Evolutionary conservation across 2,113 vertebrate genomes (phyloP), one percentile per base, ranked within the genome.

Genomic region (Oryzias celebensis): DNA sequence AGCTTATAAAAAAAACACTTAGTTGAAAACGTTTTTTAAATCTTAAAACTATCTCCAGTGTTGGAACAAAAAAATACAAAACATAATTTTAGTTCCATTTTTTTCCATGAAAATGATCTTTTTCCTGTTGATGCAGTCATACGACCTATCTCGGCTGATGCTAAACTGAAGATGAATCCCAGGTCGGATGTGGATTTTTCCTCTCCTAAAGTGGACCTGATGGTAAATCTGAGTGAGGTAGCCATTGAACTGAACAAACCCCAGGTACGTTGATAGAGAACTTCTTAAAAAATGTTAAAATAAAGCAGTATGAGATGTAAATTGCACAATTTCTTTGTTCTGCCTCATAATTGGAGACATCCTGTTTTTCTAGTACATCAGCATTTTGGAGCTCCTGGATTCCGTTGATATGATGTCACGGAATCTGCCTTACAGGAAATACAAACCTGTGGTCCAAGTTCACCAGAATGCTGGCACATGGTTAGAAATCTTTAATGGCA

Each of bases 331-430:
- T 70, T 10, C 49, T 62, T 59, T 57, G 3, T 59, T 28, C 23
- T 43, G 13, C 5, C 49, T 10, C 44, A 22, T 77, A 68, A 81
- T 59, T 31, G 7, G 18, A 77, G 47, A 45, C 42, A 67, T 69
- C 72, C 17, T 87, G 62, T 61, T 16, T 36, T 75, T 89, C 26
- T 65, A 98, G 97, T 99, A 98, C 80, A 94, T 98, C 87, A 99
- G 97, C 87, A 90, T 98, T 68, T 92, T 99, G 93, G 96, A 98
- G 82, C 92, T 99, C 67, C 93, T 99, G 76, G 94, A 95, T 58
- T 99, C 97, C 22, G 72, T 98, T 77, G 96, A 98, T 88, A 93
- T 96, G 95, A 98, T 99, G 97, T 92, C 92, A 24, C 93, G 95
- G 26, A 99, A 98, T 84, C 83, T 97, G n/a, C 97, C 97, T 0